Conservation (phyloP, 2,113 vertebrate genomes). For the Climacteris rufus region DNA sequence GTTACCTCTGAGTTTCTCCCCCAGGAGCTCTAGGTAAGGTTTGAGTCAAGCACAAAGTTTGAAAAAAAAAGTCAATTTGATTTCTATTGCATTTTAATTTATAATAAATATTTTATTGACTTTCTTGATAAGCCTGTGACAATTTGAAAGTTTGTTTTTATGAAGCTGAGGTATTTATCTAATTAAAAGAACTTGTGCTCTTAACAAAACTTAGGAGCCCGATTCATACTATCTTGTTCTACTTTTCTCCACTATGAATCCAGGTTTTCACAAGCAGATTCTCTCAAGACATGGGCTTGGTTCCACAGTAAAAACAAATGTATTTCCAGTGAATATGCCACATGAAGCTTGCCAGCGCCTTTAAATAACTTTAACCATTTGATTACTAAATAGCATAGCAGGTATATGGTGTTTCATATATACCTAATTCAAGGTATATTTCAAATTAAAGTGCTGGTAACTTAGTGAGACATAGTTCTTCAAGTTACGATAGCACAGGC, state of each 20-base stretch:
- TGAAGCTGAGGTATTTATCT: constrained; percentile 13
- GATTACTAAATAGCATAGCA: neutral
- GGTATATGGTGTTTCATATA: neutral
- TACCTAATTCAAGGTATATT: neutral
- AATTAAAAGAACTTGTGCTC: neutral
- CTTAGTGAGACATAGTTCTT: neutral
- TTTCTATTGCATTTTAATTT: constrained; percentile 57
- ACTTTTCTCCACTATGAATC: neutral
- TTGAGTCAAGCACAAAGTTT: neutral
- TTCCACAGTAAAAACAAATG: constrained; percentile 29
- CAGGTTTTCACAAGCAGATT: constrained; percentile 22
- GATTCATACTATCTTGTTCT: constrained; percentile 9
- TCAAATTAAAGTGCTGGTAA: neutral
- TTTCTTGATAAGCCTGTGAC: constrained; percentile 13
- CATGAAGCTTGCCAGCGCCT: neutral
- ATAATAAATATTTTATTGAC: constrained; percentile 26
- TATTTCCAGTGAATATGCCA: constrained; percentile 27
- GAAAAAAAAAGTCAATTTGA: neutral
- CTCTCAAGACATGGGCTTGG: neutral
- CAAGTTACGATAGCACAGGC: neutral
- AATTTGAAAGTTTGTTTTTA: constrained; percentile 23
- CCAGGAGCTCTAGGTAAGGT: neutral
- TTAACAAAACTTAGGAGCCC: neutral
- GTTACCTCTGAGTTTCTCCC: neutral
- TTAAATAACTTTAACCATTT: constrained; percentile 1